A percentile compares a stretch with the other conserved stretches of the same genome.
Conservation (phyloP, 2,888 invertebrate species). For the Pecten maximus region DNA sequence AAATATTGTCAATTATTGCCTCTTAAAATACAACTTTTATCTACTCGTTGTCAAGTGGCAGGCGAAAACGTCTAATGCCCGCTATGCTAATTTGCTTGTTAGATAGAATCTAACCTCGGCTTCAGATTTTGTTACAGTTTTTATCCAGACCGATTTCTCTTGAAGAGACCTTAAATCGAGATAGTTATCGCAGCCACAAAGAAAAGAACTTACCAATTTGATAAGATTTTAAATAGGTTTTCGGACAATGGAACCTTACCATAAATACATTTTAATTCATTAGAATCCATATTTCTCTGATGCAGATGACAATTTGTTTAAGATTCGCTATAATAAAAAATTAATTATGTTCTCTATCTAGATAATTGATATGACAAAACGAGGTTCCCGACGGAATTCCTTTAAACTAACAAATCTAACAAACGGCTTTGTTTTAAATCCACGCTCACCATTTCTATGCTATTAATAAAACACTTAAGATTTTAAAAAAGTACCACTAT, state of each 20-base stretch:
- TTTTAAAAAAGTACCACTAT: not conserved
- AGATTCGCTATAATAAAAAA: not conserved
- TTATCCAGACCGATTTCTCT: constrained; percentile 9
- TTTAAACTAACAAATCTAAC: not conserved
- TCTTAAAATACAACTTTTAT: constrained; percentile 22
- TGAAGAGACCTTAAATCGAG: not conserved
- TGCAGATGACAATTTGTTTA: not conserved
- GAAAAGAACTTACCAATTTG: not conserved
- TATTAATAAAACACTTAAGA: not conserved
- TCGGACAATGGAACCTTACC: not conserved
- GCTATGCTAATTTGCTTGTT: constrained; percentile 35
- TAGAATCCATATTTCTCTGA: not conserved
- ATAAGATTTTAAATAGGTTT: not conserved
- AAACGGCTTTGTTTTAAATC: too few relatives aligned
- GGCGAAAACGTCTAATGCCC: constrained; percentile 17
- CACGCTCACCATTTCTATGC: not conserved
- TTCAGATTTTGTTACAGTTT: not conserved
- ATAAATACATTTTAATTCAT: not conserved
- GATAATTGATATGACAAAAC: not conserved
- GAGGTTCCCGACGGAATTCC: not conserved
- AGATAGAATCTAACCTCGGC: constrained; percentile 25
- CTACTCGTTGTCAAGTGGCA: constrained; percentile 30
- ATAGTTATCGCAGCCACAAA: not conserved
- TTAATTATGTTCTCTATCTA: too few relatives aligned
- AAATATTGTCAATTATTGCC: constrained; percentile 35